These are phyloP conservation scores for Serilophus lunatus DNA, from an alignment of 2,113 vertebrate genomes.

Conservation along the genomic window DNA sequence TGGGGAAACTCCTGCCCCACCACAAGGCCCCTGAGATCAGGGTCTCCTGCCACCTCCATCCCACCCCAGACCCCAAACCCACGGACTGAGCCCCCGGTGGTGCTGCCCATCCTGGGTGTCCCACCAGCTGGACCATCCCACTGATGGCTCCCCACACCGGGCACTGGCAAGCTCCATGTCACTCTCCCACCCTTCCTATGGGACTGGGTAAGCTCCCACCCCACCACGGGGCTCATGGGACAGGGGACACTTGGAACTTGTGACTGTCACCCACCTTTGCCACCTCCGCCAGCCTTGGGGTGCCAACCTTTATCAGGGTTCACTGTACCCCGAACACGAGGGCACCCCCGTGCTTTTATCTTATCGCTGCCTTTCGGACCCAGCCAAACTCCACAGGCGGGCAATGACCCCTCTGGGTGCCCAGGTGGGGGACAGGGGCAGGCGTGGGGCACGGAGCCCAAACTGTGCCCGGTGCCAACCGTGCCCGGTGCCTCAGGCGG, in stretches of 20 bases:
- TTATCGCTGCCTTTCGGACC: not conserved
- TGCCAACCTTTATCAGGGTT: not conserved
- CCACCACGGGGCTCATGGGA: not conserved
- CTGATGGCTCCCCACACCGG: not conserved
- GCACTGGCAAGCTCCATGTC: not conserved
- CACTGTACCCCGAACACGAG: not conserved
- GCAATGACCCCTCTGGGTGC: not conserved
- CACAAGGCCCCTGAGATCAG: rapidly evolving
- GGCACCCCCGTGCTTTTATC: not conserved
- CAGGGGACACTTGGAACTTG: not conserved
- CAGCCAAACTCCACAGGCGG: not conserved
- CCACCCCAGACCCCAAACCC: not conserved
- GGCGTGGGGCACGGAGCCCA: not conserved
- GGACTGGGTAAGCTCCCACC: not conserved
- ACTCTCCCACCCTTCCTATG: not conserved
- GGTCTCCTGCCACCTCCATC: not conserved
- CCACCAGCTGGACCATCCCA: not conserved
- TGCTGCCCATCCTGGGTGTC: not conserved
- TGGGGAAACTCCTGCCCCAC: not conserved
- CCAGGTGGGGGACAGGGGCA: not conserved
- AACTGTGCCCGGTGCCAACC: not conserved
- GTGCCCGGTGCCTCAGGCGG: not conserved
- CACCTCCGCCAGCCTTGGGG: not conserved
- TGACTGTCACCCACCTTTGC: not conserved
- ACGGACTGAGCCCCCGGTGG: not conserved